Evolutionary conservation across 2,888 invertebrate species (phyloP).

Genomic region (Drosophila peninsularis): DNA sequence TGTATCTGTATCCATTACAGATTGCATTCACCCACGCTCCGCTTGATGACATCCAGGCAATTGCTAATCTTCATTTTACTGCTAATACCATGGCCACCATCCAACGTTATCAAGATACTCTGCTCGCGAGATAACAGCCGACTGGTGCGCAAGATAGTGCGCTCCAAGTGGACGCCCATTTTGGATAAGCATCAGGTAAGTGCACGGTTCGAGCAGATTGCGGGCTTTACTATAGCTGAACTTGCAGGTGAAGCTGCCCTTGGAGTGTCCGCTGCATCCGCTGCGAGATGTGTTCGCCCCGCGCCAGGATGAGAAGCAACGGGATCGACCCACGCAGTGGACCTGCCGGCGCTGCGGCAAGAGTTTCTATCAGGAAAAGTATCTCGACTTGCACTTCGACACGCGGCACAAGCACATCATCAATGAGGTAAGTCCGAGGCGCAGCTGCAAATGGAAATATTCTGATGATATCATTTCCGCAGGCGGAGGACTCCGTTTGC

Average conservation of each 20-base stretch:
- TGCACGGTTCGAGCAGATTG: too few relatives aligned
- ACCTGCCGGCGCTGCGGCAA: slow-evolving; percentile 96
- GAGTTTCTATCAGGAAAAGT: slow-evolving; percentile 95
- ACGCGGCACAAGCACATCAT: slow-evolving; percentile 93
- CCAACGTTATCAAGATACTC: slow-evolving; percentile 93
- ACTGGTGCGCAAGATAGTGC: slow-evolving; percentile 93
- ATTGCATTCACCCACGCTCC: slow-evolving; percentile 91
- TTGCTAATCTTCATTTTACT: slow-evolving; percentile 85
- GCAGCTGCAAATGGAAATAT: too few relatives aligned
- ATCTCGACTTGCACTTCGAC: slow-evolving; percentile 95
- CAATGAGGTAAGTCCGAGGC: slow-evolving; percentile 88
- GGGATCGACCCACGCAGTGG: slow-evolving; percentile 95
- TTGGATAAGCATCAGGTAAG: slow-evolving; percentile 91
- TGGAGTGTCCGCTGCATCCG: slow-evolving; percentile 96
- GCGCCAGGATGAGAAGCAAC: slow-evolving; percentile 93
- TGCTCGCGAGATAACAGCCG: slow-evolving; percentile 95
- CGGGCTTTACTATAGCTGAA: too few relatives aligned
- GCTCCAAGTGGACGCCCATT: slow-evolving; percentile 96
- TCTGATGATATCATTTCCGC: not conserved
- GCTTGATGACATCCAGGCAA: slow-evolving; percentile 63
- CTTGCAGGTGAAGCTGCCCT: slow-evolving; percentile 89
- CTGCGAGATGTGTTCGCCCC: slow-evolving; percentile 94
- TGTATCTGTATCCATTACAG: slow-evolving; percentile 84
- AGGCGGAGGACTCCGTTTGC: slow-evolving; percentile 97
- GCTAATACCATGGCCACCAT: slow-evolving; percentile 94